Conservation (phyloP, 2,888 invertebrate species). For the Dryococelus australis region DNA sequence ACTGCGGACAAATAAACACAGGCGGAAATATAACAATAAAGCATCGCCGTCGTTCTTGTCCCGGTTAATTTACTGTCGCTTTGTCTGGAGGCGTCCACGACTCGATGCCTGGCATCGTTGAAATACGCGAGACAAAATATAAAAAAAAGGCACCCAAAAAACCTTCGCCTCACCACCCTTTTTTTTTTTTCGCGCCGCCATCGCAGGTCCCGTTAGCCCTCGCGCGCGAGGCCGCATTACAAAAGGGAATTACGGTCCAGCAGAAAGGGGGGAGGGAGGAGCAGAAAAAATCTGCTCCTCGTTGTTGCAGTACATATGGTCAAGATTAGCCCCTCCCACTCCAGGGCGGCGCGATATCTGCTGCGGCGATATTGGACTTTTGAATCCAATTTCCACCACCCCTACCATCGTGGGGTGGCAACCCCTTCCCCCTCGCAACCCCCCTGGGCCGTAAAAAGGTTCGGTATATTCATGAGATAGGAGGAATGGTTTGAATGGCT, state of each 20-base stretch:
- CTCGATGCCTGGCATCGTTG: background rate
- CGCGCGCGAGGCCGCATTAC: background rate
- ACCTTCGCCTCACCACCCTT: background rate
- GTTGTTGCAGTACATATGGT: constrained; percentile 4
- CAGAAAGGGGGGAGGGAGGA: background rate
- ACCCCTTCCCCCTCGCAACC: too few species aligned
- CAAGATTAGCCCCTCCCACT: background rate
- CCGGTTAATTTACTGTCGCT: background rate
- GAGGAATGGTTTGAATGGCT: too few species aligned
- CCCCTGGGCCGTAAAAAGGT: background rate
- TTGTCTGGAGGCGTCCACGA: background rate
- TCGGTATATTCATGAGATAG: constrained; percentile 6
- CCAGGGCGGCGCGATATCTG: background rate
- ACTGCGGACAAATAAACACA: too few species aligned
- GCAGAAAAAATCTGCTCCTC: background rate
- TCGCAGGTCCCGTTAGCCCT: background rate
- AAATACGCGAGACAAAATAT: background rate
- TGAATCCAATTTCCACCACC: constrained; percentile 11
- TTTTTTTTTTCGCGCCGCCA: background rate
- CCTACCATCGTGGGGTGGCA: too few species aligned
- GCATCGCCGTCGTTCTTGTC: background rate
- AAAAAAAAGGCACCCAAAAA: background rate
- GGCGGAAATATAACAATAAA: too few species aligned
- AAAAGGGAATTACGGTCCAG: constrained; percentile 9
- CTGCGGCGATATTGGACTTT: constrained; percentile 16